These are phyloP conservation scores for Heterotis niloticus DNA, from an alignment of 2,113 vertebrate species.

Conservation along the genomic window DNA sequence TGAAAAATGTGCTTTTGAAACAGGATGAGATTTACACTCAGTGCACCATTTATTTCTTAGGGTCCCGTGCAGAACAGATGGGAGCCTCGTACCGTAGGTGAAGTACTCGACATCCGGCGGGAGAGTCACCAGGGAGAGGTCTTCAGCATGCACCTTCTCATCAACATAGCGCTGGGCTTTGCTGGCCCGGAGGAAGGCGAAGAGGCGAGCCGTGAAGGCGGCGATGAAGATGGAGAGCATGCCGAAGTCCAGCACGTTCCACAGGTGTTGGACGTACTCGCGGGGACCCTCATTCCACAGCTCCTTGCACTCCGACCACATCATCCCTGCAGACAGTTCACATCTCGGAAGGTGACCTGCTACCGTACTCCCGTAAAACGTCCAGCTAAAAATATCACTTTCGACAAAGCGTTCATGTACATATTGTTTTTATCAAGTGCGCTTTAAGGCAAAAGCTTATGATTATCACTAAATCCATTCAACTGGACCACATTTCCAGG, in stretches of 20 bases:
- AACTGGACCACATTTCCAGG: too few species aligned
- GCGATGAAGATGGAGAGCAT: conserved; percentile 89
- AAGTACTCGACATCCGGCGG: conserved; percentile 83
- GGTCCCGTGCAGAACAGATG: background rate
- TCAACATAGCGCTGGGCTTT: conserved; percentile 85
- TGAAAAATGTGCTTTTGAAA: too few species aligned
- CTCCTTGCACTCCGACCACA: conserved; percentile 89
- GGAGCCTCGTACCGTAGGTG: conserved; percentile 71
- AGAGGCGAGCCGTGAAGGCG: conserved; percentile 77
- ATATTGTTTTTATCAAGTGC: background rate
- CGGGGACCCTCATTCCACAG: conserved; percentile 82
- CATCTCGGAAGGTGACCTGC: too few species aligned
- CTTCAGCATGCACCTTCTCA: conserved; percentile 67
- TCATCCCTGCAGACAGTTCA: conserved; percentile 69
- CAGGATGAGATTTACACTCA: background rate
- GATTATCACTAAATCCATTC: background rate
- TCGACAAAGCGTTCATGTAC: background rate
- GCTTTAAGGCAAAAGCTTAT: background rate
- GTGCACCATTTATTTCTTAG: background rate
- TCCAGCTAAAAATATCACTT: too few species aligned
- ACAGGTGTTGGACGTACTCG: conserved; percentile 80
- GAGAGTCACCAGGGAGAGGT: conserved; percentile 73
- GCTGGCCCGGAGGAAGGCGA: conserved; percentile 78
- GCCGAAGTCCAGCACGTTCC: conserved; percentile 84
- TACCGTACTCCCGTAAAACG: too few species aligned